Conservation (phyloP, 2,888 invertebrate genomes). For the Sinodicranocentrus sp. region DNA sequence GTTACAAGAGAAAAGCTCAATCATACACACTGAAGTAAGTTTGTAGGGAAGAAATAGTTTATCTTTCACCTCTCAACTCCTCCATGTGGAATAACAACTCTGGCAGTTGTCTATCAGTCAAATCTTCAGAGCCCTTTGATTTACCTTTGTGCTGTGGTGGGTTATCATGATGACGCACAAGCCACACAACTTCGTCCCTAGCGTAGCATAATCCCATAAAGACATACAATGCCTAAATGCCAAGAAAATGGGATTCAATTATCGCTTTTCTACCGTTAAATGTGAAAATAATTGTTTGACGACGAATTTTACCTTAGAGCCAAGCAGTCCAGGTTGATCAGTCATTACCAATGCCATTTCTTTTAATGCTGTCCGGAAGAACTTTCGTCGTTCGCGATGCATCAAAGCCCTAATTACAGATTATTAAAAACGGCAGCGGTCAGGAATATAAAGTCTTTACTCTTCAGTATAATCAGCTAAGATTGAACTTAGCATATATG, state of each 20-base stretch:
- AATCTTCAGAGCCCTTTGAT: slow-evolving; percentile 92
- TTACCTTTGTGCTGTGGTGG: slow-evolving; percentile 89
- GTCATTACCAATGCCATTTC: slow-evolving; percentile 96
- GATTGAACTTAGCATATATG: too few species aligned
- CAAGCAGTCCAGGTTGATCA: slow-evolving; percentile 98
- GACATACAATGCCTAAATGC: slow-evolving; percentile 87
- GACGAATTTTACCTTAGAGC: slow-evolving; percentile 89
- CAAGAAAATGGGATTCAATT: not conserved
- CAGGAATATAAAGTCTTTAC: too few species aligned
- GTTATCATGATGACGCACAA: slow-evolving; percentile 96
- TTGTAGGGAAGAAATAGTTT: too few species aligned
- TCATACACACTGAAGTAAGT: too few species aligned
- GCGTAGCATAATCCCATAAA: slow-evolving; percentile 97
- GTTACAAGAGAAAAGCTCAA: too few species aligned
- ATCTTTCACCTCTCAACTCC: slow-evolving; percentile 87
- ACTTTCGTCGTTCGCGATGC: slow-evolving; percentile 97
- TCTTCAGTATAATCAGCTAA: too few species aligned
- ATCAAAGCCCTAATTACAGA: slow-evolving; percentile 88
- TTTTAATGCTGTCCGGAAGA: slow-evolving; percentile 95
- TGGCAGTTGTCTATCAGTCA: slow-evolving; percentile 96
- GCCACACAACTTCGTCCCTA: slow-evolving; percentile 98
- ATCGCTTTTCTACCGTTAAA: not conserved
- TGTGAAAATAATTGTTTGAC: too few species aligned
- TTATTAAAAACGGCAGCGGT: too few species aligned
- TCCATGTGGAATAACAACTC: slow-evolving; percentile 99